These are phyloP conservation scores for Tiliqua scincoides DNA, from an alignment of 2,113 vertebrate genomes.

Conservation along the genomic window DNA sequence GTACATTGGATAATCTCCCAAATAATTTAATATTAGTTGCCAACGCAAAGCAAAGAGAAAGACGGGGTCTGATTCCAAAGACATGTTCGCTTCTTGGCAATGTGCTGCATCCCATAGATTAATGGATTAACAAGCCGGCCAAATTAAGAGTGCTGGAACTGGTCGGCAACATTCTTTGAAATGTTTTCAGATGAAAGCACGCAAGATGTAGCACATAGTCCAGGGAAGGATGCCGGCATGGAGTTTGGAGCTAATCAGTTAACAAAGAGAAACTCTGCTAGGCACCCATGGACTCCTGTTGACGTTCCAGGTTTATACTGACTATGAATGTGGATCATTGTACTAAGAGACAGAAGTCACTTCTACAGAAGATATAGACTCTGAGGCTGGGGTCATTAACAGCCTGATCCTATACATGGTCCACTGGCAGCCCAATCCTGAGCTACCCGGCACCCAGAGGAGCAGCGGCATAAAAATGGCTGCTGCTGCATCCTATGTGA, in stretches of 20 bases:
- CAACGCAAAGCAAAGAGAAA: conserved; percentile 65
- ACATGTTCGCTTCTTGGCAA: conserved; percentile 64
- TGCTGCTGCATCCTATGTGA: no score
- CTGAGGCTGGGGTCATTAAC: background rate
- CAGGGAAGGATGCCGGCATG: background rate
- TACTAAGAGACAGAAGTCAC: background rate
- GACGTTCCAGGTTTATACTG: background rate
- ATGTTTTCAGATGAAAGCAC: conserved; percentile 43
- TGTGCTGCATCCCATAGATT: conserved; percentile 49
- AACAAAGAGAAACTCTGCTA: background rate
- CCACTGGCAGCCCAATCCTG: background rate
- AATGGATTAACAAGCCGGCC: conserved; percentile 59
- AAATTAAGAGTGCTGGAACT: conserved; percentile 51
- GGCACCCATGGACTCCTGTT: background rate
- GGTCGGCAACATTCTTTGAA: conserved; percentile 42
- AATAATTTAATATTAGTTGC: conserved; percentile 67
- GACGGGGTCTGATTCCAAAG: conserved; percentile 44
- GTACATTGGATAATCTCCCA: conserved; percentile 63
- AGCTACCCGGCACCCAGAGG: no score
- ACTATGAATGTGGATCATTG: background rate
- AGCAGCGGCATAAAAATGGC: no score
- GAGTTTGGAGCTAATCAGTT: background rate
- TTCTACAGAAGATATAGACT: background rate
- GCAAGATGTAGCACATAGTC: conserved; percentile 28
- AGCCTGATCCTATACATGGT: background rate